Percentiles rank a stretch among this genome's conserved stretches.
Conservation (phyloP, 2,113 vertebrate genomes). For the Laticauda laticaudata region DNA sequence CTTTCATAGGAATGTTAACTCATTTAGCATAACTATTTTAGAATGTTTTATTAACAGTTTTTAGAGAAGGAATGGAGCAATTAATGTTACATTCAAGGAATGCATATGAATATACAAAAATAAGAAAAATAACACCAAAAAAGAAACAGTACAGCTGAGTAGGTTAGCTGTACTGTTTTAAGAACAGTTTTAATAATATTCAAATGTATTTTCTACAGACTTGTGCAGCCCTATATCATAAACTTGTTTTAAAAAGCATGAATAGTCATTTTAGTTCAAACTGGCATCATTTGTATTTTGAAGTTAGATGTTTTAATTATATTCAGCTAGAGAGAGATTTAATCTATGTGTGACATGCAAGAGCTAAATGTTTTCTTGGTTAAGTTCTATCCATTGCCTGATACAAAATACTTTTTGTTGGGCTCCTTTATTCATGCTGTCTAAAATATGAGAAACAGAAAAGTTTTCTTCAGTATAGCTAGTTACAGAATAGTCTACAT, state of each 20-base stretch:
- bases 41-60: not conserved
- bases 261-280: not conserved
- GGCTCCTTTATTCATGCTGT: not conserved
- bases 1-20: not conserved
- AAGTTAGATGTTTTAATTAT: not conserved
- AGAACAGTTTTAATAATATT: not conserved
- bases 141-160: not conserved
- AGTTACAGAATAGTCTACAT: not conserved
- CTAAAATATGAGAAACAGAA: not conserved
- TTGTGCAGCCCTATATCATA: not conserved
- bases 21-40: not conserved
- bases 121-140: not conserved
- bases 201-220: not conserved
- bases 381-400: not conserved
- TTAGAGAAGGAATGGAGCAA: not conserved
- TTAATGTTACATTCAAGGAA: not conserved
- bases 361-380: not conserved
- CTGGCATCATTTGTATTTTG: not conserved
- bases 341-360: not conserved
- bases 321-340: not conserved
- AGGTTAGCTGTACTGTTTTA: not conserved
- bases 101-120: not conserved
- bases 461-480: not conserved
- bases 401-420: not conserved
- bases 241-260: not conserved